Base-by-base conservation (phyloP, 2,888 invertebrate species). In the Drosophila greeni region DNA sequence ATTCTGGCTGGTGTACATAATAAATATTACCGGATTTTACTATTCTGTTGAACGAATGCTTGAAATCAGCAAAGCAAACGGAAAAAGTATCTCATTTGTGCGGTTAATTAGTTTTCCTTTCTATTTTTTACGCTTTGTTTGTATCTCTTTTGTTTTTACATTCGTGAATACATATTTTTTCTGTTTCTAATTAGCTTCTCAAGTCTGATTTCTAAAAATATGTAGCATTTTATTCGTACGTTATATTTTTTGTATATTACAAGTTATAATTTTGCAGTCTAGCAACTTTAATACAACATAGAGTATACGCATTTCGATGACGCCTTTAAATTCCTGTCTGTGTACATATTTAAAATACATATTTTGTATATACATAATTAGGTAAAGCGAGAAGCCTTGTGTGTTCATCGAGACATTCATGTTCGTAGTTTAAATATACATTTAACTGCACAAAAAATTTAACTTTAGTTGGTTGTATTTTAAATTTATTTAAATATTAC, bases 181-280 rank as follows among this genome's bases (percentile, higher is more conserved):
- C 3, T n/a, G n/a, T 49, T 34, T 66, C 57, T 65, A 66, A 51
- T 56, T 57, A 66, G 67, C 45, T 51, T 66, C 51, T 66, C 66
- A 51, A 49, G 40, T 47, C 40, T 36, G 49, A 51, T 66, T 66
- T 51, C 57, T 66, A 45, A 66, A 66, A 66, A 57, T 66, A 57
- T 57, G 39, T 66, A 55, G 64, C 62, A 51, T 51, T 42, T 42
- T 62, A 60, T 65, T 42, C 55, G 47, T 59, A 20, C 29, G 23
- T 49, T 42, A 42, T 42, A 34, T 39, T 40, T 39, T 40, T 40
- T 23, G 39, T 58, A 64, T 64, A 47, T 64, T 64, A 64, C 64
- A 65, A 54, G 64, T 53, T 65, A 64, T 62, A 64, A 47, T 56
- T 56, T 56, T 66, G 66, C 66, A 66, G 66, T 57, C 66, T 57